Conservation (phyloP, 2,797 vertebrate species). For the Sebastes baramenuke region DNA sequence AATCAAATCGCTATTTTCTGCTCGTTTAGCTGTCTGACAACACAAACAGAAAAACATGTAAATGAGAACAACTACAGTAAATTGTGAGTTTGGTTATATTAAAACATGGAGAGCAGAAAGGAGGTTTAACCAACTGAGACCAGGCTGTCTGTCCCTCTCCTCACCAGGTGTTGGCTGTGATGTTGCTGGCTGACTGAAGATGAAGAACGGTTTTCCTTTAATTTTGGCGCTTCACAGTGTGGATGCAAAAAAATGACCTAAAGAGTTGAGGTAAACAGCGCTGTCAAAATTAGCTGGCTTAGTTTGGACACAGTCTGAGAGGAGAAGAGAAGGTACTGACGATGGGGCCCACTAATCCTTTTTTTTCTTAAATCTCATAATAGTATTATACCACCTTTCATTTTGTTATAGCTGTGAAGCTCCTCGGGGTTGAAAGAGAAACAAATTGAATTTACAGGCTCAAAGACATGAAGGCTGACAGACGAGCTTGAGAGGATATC, state of each 20-base stretch:
- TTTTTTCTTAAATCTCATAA: conserved; percentile 63
- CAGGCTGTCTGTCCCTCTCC: not conserved
- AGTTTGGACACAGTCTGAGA: not conserved
- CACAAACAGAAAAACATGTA: conserved; percentile 20
- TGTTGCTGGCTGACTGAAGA: not conserved
- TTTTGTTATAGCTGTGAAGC: conserved; percentile 58
- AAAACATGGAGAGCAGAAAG: not conserved
- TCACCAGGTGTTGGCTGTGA: no score
- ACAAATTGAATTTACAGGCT: conserved; percentile 73
- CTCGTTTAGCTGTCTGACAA: conserved; percentile 40
- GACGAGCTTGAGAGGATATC: conserved; percentile 57
- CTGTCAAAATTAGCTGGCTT: not conserved
- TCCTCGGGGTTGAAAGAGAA: conserved; percentile 66
- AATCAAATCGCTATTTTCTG: conserved; percentile 47
- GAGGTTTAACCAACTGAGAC: conserved; percentile 9
- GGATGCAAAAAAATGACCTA: not conserved
- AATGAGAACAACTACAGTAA: conserved; percentile 6
- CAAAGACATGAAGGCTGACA: conserved; percentile 65
- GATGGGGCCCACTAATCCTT: conserved; percentile 45
- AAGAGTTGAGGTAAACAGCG: not conserved
- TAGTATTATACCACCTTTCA: conserved; percentile 68
- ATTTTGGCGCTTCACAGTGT: not conserved
- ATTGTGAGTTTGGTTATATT: conserved; percentile 4
- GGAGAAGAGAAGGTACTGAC: not conserved
- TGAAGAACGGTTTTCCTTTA: not conserved